A percentile compares a stretch with the other conserved stretches of the same genome.
These are phyloP conservation scores for Triops cancriformis DNA, from an alignment of 1,140 invertebrate genomes.

Conservation along the genomic window DNA sequence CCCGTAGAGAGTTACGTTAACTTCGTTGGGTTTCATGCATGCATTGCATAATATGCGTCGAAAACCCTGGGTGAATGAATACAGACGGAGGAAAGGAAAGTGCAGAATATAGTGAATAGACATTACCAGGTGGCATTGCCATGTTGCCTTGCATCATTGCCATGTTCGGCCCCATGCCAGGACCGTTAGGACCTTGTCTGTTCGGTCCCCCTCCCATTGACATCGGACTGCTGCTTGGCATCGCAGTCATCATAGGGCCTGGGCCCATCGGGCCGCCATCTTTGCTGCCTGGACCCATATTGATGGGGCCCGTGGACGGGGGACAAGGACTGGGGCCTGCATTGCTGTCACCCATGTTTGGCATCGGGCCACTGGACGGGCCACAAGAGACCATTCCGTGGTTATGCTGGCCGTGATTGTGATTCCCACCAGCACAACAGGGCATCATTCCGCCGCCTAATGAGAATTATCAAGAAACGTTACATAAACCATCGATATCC, in stretches of 20 bases:
- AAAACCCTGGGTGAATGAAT: background rate
- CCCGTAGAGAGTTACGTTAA: background rate
- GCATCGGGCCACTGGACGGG: constrained; percentile 21
- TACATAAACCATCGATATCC: background rate
- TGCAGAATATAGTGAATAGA: no score
- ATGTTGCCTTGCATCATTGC: constrained; percentile 33
- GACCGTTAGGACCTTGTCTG: constrained; percentile 26
- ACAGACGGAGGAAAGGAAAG: background rate
- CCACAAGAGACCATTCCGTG: constrained; percentile 29
- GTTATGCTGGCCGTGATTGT: constrained; percentile 14
- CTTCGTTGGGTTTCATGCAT: background rate
- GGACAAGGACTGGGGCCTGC: background rate
- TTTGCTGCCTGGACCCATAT: constrained; percentile 15
- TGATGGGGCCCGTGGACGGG: background rate
- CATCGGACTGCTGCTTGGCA: constrained; percentile 30
- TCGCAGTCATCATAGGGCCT: constrained; percentile 29
- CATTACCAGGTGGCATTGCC: constrained; percentile 22
- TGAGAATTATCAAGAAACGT: background rate
- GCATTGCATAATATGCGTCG: background rate
- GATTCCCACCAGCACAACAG: constrained; percentile 25
- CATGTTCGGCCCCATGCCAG: constrained; percentile 28
- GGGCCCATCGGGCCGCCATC: constrained; percentile 28
- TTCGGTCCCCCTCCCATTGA: constrained; percentile 32
- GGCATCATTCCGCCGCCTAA: constrained; percentile 22
- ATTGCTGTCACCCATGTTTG: background rate